Evolutionary conservation across 2,113 vertebrate genomes (phyloP), one percentile per base, ranked within the genome.

Genomic region (Nerophis lumbriciformis): DNA sequence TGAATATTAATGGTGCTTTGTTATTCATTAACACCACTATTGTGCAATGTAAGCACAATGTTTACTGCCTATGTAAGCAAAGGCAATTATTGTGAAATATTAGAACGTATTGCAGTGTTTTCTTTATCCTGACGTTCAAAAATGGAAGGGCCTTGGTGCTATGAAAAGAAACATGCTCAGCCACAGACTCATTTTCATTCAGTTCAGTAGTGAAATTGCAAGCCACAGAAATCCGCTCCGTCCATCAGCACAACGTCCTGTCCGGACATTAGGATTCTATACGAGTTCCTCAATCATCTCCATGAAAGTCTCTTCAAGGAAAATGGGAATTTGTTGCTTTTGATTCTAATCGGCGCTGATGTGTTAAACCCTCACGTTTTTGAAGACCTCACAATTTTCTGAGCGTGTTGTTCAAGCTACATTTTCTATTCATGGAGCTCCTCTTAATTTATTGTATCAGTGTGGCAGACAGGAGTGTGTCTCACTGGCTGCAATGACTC

Each of bases 231-330:
- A 21, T 51, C 53, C n/a, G 8, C 47, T 53, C 1, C 59, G 38
- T 67, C 47, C n/a, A 14, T 44, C 59, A 57, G 19, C 57, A 28
- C 19, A 13, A 57, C 13, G 51, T 63, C 61, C 50, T 62, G 45
- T 13, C 65, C 5, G 42, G 57, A 61, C 45, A 60, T 39, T 45
- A 21, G 65, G 48, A 51, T 60, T 42, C 16, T 56, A 1, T 50
- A 50, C 53, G 45, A 63, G 36, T 39, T 19, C 6, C 4, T 50
- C 28, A 50, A 38, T 45, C 3, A 35, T 55, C 56, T 8, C 28
- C 61, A 53, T 61, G 70, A 73, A 65, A 60, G 63, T 38, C 39
- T 4, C 59, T 72, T 8, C 45, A 37, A 53, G 36, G 9, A 8
- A 71, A 4, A 35, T 58, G 47, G 49, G 45, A 62, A 68, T 51